Percentiles rank a stretch among this genome's conserved stretches.
phyloP scores from a whole-genome alignment of 2,888 invertebrate species.

The Netelia fuscicornis region DNA sequence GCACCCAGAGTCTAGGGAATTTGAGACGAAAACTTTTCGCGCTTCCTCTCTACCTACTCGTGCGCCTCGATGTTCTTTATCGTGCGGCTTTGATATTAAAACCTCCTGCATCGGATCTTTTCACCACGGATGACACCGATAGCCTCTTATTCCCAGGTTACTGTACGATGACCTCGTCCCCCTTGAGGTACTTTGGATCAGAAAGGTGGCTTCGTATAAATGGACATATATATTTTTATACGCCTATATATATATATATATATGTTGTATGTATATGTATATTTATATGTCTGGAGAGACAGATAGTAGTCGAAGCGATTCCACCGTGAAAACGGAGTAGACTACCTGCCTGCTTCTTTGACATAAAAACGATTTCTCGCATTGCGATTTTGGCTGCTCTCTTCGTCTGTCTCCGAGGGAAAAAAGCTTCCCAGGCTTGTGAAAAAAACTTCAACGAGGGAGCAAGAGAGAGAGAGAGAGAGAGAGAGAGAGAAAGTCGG shows the following conservation, averaged over 20 bases:
- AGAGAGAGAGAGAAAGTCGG: not conserved
- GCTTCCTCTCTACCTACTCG: conserved; percentile 11
- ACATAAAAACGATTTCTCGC: conserved; percentile 50
- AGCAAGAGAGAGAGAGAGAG: not conserved
- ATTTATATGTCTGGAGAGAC: not conserved
- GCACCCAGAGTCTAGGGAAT: conserved; percentile 47
- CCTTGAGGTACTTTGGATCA: conserved; percentile 10
- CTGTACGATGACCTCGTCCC: conserved; percentile 54
- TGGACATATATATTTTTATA: conserved; percentile 11
- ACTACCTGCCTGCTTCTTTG: conserved; percentile 43
- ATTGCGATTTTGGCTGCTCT: conserved; percentile 34
- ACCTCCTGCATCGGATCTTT: conserved; percentile 31
- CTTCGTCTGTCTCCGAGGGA: conserved; percentile 8
- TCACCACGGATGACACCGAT: conserved; percentile 22
- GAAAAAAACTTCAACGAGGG: not conserved
- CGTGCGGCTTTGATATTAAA: conserved; percentile 51
- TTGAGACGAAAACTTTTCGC: conserved; percentile 37
- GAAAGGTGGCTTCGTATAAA: not conserved
- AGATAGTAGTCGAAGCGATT: conserved; percentile 34
- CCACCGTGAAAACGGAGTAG: conserved; percentile 40
- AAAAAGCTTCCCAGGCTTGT: conserved; percentile 12
- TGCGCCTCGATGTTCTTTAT: conserved; percentile 43
- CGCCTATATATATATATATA: conserved; percentile 6
- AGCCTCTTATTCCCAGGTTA: conserved; percentile 52
- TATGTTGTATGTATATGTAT: not conserved